These are phyloP conservation scores for Mylabris sibirica DNA, from an alignment of 2,888 invertebrate species.

Conservation along the genomic window DNA sequence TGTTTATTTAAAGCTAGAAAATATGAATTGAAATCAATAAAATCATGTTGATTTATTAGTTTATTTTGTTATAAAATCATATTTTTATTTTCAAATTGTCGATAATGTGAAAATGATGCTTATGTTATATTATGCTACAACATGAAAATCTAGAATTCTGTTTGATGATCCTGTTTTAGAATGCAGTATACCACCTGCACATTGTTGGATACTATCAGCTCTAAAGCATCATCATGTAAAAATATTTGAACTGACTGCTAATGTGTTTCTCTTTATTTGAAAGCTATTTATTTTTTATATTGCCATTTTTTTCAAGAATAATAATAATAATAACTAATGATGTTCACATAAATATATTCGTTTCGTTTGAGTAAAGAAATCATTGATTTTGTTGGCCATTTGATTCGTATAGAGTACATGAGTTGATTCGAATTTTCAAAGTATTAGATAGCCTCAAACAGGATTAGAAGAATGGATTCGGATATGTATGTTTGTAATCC, in stretches of 20 bases:
- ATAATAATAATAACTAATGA: not conserved
- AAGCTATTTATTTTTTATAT: constrained; percentile 5
- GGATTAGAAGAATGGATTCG: constrained; percentile 38
- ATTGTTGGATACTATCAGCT: constrained; percentile 44
- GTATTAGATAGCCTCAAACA: constrained; percentile 29
- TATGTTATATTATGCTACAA: constrained; percentile 36
- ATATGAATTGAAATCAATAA: not conserved
- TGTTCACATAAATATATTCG: too few species aligned
- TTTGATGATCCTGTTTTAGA: constrained; percentile 46
- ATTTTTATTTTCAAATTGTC: constrained; percentile 10
- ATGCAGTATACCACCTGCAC: constrained; percentile 48
- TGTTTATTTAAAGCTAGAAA: not conserved
- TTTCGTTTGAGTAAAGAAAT: not conserved
- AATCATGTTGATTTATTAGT: constrained; percentile 4
- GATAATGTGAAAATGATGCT: constrained; percentile 24
- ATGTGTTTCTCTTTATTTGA: constrained; percentile 37
- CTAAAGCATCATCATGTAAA: constrained; percentile 35
- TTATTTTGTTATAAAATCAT: not conserved
- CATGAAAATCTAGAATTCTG: constrained; percentile 42
- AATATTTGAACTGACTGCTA: constrained; percentile 46
- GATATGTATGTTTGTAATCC: constrained; percentile 48
- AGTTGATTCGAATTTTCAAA: constrained; percentile 31
- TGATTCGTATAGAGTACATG: constrained; percentile 20
- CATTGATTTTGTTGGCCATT: constrained; percentile 11
- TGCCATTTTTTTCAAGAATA: not conserved